Base-by-base conservation (phyloP, 2,888 invertebrate species). In the Synanthedon myopaeformis region DNA sequence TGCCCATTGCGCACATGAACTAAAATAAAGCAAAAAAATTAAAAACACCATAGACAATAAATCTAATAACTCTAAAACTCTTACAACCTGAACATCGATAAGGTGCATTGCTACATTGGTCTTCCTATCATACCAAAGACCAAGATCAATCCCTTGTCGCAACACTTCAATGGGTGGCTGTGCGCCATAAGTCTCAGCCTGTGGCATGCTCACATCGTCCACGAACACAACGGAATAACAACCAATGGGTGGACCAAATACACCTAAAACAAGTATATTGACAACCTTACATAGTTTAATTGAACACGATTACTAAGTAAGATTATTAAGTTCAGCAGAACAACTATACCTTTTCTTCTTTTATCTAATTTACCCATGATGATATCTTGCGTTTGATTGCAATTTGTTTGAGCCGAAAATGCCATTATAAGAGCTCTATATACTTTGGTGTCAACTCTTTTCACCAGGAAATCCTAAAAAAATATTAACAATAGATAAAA, bases 201-300 rank as follows among this genome's bases (percentile, higher is more conserved):
- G 87, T 0, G 98, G 98, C 96, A 98, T 96, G 66, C 96, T 96
- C n/a, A 98, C 91, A 74, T 98, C 98, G 70, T 98, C 98, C 42
- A 98, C 95, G 74, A 98, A 98, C 51, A 97, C 91, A 12, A 98
- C 93, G 77, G 93, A 92, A 66, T 92, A 91, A 73, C 96, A 97
- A 4, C 96, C 96, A 52, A 97, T 90, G 0, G 97, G 96, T 1
- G 98, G 97, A 0, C 98, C 98, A 72, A 90, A 98, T 12, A 97
- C 94, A 1, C 98, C 93, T 90, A 53, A 3, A 52, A 52, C n/a
- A 35, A 10, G 35, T 3, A 35, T 8, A 10, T 10, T 8, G 10
- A 35, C 10, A 35, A 35, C 35, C 10, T 6, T 8, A 35, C 35
- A 10, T 35, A 35, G 35, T 35, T 35, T 35, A 35, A 35, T 35